Conservation (phyloP, 2,797 vertebrate genomes). For the Meriones psammophilus region DNA sequence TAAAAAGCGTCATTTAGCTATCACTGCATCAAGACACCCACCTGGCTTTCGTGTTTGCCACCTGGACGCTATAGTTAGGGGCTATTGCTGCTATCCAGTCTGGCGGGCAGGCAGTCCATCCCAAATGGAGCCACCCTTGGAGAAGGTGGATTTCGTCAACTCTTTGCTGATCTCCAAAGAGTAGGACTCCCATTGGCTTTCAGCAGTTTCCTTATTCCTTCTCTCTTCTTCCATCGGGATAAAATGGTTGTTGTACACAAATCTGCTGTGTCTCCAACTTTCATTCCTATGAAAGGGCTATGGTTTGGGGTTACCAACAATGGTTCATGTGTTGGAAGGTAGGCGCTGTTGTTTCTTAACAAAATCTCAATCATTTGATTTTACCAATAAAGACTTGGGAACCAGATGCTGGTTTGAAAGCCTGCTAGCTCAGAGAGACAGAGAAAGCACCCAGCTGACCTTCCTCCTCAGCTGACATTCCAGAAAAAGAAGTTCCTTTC, state of each 20-base stretch:
- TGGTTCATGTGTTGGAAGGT: background rate
- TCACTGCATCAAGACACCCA: background rate
- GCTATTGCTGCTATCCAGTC: rapidly evolving
- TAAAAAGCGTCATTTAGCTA: background rate
- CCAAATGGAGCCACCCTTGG: background rate
- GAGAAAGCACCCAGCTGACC: too few relatives aligned
- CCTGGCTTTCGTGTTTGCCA: background rate
- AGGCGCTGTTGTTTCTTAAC: background rate
- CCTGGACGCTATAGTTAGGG: background rate
- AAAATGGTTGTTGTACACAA: background rate
- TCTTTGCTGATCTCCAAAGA: background rate
- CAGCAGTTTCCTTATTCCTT: background rate
- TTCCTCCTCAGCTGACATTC: too few relatives aligned
- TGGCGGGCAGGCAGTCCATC: background rate
- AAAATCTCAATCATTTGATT: too few relatives aligned
- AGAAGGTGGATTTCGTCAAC: background rate
- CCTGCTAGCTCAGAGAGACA: too few relatives aligned
- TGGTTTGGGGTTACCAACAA: background rate
- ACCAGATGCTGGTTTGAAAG: too few relatives aligned
- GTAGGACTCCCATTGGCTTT: background rate
- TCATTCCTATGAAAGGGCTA: background rate
- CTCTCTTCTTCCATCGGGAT: background rate
- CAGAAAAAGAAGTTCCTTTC: too few relatives aligned
- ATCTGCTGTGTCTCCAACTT: background rate
- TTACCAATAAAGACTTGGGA: too few relatives aligned